Conservation (phyloP, 1,140 invertebrate species). For the Amphibalanus amphitrite region DNA sequence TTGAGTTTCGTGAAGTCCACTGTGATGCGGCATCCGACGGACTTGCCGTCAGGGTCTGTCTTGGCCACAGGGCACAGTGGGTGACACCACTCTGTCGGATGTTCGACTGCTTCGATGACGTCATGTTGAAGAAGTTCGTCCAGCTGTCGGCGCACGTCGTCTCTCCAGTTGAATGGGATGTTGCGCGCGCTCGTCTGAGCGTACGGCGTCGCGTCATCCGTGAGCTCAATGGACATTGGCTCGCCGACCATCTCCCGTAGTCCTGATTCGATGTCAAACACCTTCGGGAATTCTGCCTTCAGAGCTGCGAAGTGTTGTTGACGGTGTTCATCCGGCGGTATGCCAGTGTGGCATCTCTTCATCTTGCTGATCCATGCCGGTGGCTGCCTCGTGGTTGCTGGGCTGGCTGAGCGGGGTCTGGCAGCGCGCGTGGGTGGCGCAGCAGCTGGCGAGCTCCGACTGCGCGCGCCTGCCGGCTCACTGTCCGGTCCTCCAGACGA, state of each 20-base stretch:
- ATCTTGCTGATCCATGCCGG: too few relatives aligned
- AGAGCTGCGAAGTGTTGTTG: too few relatives aligned
- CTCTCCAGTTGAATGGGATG: constrained; percentile 8
- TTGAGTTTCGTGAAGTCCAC: neutral
- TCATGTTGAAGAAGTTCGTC: neutral
- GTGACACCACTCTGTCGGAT: constrained; percentile 7
- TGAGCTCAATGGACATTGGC: neutral
- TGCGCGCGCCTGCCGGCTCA: too few relatives aligned
- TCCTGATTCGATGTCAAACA: too few relatives aligned
- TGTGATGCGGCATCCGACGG: neutral
- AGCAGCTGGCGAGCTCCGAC: too few relatives aligned
- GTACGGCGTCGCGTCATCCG: neutral
- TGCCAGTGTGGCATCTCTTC: too few relatives aligned
- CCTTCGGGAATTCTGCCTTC: too few relatives aligned
- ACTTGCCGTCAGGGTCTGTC: neutral
- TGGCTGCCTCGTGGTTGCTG: too few relatives aligned
- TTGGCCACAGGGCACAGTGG: constrained; percentile 5
- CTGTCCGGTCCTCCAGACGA: too few relatives aligned
- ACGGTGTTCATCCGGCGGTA: too few relatives aligned
- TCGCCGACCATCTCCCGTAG: constrained; percentile 4
- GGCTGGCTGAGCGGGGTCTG: too few relatives aligned
- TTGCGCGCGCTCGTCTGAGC: neutral
- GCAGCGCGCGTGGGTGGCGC: too few relatives aligned
- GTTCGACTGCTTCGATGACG: constrained; percentile 2
- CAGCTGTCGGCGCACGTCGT: constrained; percentile 2